Conservation (phyloP, 23 tunicate species). For the Phallusia fumigata region DNA sequence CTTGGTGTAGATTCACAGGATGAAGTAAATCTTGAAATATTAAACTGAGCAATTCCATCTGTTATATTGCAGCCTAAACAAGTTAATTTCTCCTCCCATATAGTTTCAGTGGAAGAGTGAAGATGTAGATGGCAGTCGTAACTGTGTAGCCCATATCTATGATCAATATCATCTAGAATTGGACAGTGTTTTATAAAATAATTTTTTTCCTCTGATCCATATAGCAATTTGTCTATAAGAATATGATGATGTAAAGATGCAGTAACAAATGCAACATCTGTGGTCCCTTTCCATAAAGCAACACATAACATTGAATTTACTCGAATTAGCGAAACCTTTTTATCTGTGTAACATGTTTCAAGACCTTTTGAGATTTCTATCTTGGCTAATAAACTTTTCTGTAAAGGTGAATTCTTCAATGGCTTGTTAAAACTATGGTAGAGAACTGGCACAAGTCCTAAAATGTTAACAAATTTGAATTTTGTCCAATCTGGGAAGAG, state of each 20-base stretch:
- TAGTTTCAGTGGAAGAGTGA: constrained; percentile 17
- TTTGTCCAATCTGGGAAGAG: constrained; percentile 27
- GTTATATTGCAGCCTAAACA: constrained; percentile 4
- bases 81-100: constrained; percentile 38
- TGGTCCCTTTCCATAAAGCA: constrained; percentile 36
- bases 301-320: not conserved
- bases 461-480: constrained; percentile 14
- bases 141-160: constrained; percentile 35
- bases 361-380: not conserved
- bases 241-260: constrained; percentile 29
- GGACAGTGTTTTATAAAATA: not conserved
- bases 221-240: constrained; percentile 14
- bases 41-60: not conserved
- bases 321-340: not conserved
- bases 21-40: not conserved
- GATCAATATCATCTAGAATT: constrained; percentile 40
- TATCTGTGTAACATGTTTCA: not conserved
- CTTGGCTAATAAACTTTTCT: constrained; percentile 24
- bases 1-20: not conserved
- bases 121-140: constrained; percentile 37
- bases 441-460: constrained; percentile 34
- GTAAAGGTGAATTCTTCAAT: constrained; percentile 21
- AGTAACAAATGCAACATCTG: constrained; percentile 32
- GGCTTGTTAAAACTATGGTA: not conserved
- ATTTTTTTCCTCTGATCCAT: not conserved